Evolutionary conservation across 2,797 vertebrate species (phyloP).

Genomic region (Schizopygopsis malacanthus): DNA sequence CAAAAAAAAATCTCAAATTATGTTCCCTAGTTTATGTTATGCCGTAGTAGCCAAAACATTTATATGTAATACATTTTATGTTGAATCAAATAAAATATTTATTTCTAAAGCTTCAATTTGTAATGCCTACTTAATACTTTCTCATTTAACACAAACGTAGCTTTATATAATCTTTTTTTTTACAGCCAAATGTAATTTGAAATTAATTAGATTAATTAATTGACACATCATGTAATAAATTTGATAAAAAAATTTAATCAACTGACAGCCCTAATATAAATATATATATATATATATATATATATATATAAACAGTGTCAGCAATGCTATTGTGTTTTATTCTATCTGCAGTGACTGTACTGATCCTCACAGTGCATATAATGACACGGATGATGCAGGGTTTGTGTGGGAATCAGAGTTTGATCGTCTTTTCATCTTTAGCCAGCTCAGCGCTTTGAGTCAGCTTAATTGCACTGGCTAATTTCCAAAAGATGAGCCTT

Average conservation of each 20-base stretch:
- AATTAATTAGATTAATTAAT: background rate
- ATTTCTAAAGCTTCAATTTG: background rate
- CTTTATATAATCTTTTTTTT: background rate
- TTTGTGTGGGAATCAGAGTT: slow-evolving; percentile 4
- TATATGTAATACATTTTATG: no score
- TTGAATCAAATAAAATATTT: no score
- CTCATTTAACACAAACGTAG: no score
- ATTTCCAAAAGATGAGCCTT: slow-evolving; percentile 23
- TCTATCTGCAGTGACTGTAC: background rate
- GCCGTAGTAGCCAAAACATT: no score
- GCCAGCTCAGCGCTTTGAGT: background rate
- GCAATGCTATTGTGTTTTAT: background rate
- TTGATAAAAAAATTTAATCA: background rate
- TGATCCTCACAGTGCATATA: background rate
- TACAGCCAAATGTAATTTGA: background rate
- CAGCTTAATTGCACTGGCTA: slow-evolving; percentile 19
- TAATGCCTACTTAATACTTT: background rate
- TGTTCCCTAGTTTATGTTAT: background rate
- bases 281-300: background rate
- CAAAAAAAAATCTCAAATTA: background rate
- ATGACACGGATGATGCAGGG: background rate
- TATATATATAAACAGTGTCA: background rate
- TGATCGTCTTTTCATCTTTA: background rate
- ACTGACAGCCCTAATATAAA: no score
- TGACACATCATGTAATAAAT: background rate